Base-by-base conservation (phyloP, 2,113 vertebrate species). In the Saguinus imperator region DNA sequence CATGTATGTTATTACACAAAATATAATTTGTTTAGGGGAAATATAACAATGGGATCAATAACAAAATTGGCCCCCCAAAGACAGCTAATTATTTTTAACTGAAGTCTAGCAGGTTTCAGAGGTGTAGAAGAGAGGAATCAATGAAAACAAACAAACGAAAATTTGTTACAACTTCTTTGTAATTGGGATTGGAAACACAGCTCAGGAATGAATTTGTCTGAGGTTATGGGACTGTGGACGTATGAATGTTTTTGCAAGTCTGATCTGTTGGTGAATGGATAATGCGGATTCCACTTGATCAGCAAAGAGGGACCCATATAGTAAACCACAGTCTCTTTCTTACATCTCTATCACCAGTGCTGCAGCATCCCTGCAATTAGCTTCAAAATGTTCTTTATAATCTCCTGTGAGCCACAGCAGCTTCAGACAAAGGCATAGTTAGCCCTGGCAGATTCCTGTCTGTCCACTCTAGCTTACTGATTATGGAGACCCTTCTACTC, bases 401-500 rank as follows among this genome's bases (percentile, higher is more conserved):
- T 61, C 5, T 70, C 13, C 12, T 4, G 2, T 55, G 6, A 40
- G 29, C 29, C 64, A 25, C 12, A 45, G 20, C 1, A 45, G 10
- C 11, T 93, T 17, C n/a, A 0, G 45, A 70, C 23, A n/a, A 25
- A 2, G 80, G 0, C 8, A 3, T 17, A 21, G 5, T 29, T 11
- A 23, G 1, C 3, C 7, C 17, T 45, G 27, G 12, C 1, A 57
- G 9, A 48, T 4, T 17, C 4, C 5, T 64, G 16, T 84, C 7
- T 81, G 1, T 3, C 8, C n/a, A 23, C 6, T 2, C 8, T 3
- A 64, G 1, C 0, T 13, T 45, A 21, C 12, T 4, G 0, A 1
- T 45, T 27, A 5, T 6, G 18, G 13, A 93, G 8, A 9, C 13
- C 5, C 1, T 16, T 50, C 20, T 6, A 73, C 0, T 4, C 2